Evolutionary conservation across 1,140 invertebrate genomes (phyloP), one percentile per base, ranked within the genome.

Genomic region (Anoplophora glabripennis): DNA sequence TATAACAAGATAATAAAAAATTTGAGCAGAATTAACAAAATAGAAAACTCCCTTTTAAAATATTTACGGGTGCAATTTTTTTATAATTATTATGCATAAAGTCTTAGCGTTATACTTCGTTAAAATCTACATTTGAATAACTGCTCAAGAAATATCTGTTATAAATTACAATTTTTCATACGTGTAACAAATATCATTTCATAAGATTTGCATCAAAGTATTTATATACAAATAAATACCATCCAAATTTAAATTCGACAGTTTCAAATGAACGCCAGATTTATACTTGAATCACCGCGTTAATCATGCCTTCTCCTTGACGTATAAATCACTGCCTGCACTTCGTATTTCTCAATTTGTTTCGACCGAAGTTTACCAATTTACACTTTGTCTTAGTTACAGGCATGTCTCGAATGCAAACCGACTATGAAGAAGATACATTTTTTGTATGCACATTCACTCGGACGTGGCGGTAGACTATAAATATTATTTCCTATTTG

Each of bases 331-430:
- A 61, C 63, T 60, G 59, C 54, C 62, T 57, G 46, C 58, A 59
- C 54, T 64, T 61, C 59, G 63, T 61, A 64, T 64, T 64, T 64
- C 63, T 64, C 63, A 64, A 64, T 64, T 64, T 61, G 63, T 64
- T 61, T 54, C 58, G 63, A 48, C 42, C 44, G 53, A 55, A 57
- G 58, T 64, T 61, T 61, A 61, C 63, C 53, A 64, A 61, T 64
- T 61, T 61, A 64, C 63, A 61, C 48, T 64, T 61, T 64, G 57
- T 64, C 63, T 64, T 61, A 41, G 63, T 64, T 64, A 64, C 46
- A 45, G 62, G 59, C 55, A 53, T 46, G 35, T 15, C 34, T 28
- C 40, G 53, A 17, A 46, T 60, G 42, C 42, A 47, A 44, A 45
- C 15, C n/a, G 7, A 41, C n/a, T 41, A 41, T 41, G 35, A 15